These are phyloP conservation scores for Pycnonotus jocosus DNA, from an alignment of 2,113 vertebrate genomes.

Conservation along the genomic window DNA sequence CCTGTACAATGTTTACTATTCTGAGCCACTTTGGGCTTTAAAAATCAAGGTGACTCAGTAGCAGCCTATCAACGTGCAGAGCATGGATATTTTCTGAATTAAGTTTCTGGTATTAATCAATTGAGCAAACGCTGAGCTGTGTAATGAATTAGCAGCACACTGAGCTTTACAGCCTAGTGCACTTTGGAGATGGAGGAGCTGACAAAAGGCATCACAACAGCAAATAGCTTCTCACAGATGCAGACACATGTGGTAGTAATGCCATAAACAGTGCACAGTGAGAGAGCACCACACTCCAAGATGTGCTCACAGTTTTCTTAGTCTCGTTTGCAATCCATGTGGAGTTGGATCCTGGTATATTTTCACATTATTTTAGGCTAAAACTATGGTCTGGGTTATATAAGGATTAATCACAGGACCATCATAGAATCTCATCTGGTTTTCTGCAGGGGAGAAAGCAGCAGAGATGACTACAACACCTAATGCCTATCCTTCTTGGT, in stretches of 20 bases:
- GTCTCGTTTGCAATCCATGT: fast-evolving
- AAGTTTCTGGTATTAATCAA: not conserved
- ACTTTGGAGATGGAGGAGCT: not conserved
- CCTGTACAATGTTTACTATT: not conserved
- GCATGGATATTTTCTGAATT: not conserved
- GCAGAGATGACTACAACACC: not conserved
- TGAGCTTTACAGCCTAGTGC: not conserved
- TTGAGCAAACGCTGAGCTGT: not conserved
- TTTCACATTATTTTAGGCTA: not conserved
- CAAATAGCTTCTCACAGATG: not conserved
- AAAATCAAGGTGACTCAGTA: not conserved
- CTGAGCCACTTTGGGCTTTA: not conserved
- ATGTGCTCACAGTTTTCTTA: not conserved
- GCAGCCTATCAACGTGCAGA: not conserved
- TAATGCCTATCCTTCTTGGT: not conserved
- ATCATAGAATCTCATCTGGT: not conserved
- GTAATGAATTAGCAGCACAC: not conserved
- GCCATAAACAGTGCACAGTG: not conserved
- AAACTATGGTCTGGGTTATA: not conserved
- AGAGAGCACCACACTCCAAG: not conserved
- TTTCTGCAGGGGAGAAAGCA: not conserved
- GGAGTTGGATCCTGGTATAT: not conserved
- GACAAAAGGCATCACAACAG: not conserved
- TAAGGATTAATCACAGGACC: not conserved
- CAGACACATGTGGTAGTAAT: not conserved